phyloP scores from a whole-genome alignment of 2,888 invertebrate species.

The Chydorus sphaericus region DNA sequence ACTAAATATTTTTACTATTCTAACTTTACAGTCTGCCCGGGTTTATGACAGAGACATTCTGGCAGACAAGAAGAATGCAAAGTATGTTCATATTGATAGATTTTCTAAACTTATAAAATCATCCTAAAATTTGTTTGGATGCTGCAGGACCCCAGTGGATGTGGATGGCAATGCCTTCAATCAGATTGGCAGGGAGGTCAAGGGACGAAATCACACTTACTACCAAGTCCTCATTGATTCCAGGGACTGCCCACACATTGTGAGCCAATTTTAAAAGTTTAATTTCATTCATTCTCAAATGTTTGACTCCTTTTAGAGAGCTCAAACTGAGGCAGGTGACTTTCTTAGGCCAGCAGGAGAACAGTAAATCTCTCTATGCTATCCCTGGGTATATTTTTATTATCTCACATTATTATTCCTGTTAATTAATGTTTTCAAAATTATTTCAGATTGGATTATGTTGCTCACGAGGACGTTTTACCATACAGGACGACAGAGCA shows the following conservation, averaged over 20 bases:
- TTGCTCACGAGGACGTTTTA: constrained; percentile 92
- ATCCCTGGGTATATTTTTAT: too few relatives aligned
- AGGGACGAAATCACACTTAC: constrained; percentile 81
- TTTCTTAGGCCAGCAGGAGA: constrained; percentile 90
- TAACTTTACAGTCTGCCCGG: constrained; percentile 29
- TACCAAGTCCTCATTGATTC: constrained; percentile 97
- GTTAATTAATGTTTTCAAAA: too few relatives aligned
- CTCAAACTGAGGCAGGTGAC: constrained; percentile 98
- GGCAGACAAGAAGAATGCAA: constrained; percentile 17
- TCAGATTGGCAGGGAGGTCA: constrained; percentile 63
- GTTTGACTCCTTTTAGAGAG: constrained; percentile 45
- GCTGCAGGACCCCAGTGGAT: constrained; percentile 18
- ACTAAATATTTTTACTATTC: background rate
- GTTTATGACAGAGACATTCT: constrained; percentile 74
- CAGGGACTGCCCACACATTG: constrained; percentile 90
- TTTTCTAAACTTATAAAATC: background rate
- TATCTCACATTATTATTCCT: too few relatives aligned
- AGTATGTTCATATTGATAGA: constrained; percentile 17
- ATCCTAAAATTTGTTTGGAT: constrained; percentile 3
- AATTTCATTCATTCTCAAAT: constrained; percentile 12
- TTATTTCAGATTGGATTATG: constrained; percentile 92
- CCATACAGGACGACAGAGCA: constrained; percentile 82
- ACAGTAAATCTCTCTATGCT: constrained; percentile 83
- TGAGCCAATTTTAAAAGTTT: constrained; percentile 37
- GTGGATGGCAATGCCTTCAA: constrained; percentile 24